Percentiles rank a stretch among this genome's conserved stretches.
Evolutionary conservation across 2,113 vertebrate species (phyloP).

Genomic region (Emberiza fucata): DNA sequence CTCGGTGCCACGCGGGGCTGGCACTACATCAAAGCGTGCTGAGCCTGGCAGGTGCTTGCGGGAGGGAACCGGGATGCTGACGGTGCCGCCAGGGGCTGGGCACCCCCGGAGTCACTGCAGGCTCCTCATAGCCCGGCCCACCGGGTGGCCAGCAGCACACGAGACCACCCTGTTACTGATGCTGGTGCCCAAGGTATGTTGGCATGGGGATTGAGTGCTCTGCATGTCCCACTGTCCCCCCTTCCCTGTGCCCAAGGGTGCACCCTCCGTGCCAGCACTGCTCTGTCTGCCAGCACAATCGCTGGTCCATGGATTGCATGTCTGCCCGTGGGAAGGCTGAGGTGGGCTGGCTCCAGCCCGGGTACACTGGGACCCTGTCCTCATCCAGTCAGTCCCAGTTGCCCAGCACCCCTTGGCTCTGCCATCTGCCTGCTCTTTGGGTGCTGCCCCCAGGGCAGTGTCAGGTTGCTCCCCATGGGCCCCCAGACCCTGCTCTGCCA

Average conservation of each 20-base stretch:
- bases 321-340: background rate
- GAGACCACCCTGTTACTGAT: background rate
- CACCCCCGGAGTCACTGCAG: accelerated
- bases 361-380: background rate
- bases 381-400: background rate
- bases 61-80: background rate
- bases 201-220: accelerated
- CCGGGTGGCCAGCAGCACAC: background rate
- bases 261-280: background rate
- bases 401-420: background rate
- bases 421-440: accelerated
- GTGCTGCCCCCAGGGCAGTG: background rate
- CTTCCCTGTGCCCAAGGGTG: background rate
- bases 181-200: background rate
- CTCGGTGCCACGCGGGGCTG: constrained; percentile 29
- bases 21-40: constrained; percentile 34
- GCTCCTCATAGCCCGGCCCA: background rate
- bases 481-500: background rate
- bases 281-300: background rate
- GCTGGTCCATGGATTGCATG: accelerated
- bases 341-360: background rate
- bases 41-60: constrained; percentile 30
- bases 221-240: background rate
- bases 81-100: background rate
- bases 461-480: background rate